Evolutionary conservation across 2,797 vertebrate species (phyloP), one percentile per base, ranked within the genome.

Genomic region (Peromyscus melanophrys): DNA sequence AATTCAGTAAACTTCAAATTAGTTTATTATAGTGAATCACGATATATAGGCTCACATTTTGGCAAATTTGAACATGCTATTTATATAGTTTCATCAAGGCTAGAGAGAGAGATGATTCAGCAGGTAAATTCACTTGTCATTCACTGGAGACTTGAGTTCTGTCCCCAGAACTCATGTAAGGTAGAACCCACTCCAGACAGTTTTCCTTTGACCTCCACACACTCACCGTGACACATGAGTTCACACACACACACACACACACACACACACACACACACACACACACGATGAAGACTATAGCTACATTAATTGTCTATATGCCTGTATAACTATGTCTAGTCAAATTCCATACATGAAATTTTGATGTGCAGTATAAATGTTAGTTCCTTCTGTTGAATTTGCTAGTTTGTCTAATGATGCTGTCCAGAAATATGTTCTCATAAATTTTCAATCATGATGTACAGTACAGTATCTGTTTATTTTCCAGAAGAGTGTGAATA

Each of bases 241-340:
- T 55, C 16, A 29, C 16, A 55, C 11, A 37, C 16, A 46, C 27
- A 46, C 9, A 67, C 19, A 14, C 13, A 82, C 23, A 83, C 5
- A 59, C 3, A 29, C 16, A 63, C 9, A 46, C 59, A 43, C 19
- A 49, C 4, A 12, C n/a, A 27, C 23, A 55, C 11, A 37, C 16
- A 46, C 27, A 46, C 9, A 67, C 29, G 37, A 61, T 10, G 25
- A 59, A 84, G 8, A 95, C 21, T 89, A 29, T 69, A 8, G 12
- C 27, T 29, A 88, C 85, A 75, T 63, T 92, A 89, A 57, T 92
- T 91, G 67, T 89, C 77, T 59, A 40, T 83, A 76, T 85, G 43
- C 49, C 43, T 85, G 31, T 34, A 37, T 5, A 55, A 4, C 17
- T 29, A 80, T 40, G 69, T 85, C 7, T 57, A 82, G 9, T 63